Evolutionary conservation across 2,113 vertebrate species (phyloP), one percentile per base, ranked within the genome.

Genomic region (Chinchilla lanigera): DNA sequence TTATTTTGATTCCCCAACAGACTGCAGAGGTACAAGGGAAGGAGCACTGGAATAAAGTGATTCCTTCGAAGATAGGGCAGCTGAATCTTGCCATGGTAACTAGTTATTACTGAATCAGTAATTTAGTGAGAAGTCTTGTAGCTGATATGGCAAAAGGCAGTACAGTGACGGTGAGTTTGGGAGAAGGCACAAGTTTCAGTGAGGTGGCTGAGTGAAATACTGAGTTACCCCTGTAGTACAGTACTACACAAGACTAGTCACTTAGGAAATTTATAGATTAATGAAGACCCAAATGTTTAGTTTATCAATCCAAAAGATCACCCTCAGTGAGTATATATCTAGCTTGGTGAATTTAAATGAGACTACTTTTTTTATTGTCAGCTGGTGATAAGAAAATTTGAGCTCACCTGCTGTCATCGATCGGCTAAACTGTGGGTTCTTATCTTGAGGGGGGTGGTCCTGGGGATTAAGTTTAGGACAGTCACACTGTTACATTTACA

Each of bases 61-160:
- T 67, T 63, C 91, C 86, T 93, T 47, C 12, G 26, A 78, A 81
- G 77, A 47, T 11, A 41, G 94, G 75, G 56, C 58, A 35, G 35
- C 38, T 13, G 87, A 84, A 14, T 96, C 87, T 97, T 16, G 65
- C 41, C 44, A 16, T 81, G 87, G 63, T 96, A 93, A 97, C 93
- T 95, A 96, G 90, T 95, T 93, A 94, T 94, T 94, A 95, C 92
- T 28, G 86, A 92, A 96, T 96, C 95, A 92, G 35, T 97, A 92
- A 96, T 97, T 97, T 95, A 96, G 90, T 9, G 96, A 85, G 95
- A 94, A 93, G 77, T 92, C 61, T 96, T 90, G 89, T 80, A 93
- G 58, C 86, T 84, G 44, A 0, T 75, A 69, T 95, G 87, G 60
- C 73, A 50, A 63, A 96, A 93, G 83, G 80, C 73, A 44, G 2